Conservation (phyloP, 2,113 vertebrate species). For the Abramis brama region DNA sequence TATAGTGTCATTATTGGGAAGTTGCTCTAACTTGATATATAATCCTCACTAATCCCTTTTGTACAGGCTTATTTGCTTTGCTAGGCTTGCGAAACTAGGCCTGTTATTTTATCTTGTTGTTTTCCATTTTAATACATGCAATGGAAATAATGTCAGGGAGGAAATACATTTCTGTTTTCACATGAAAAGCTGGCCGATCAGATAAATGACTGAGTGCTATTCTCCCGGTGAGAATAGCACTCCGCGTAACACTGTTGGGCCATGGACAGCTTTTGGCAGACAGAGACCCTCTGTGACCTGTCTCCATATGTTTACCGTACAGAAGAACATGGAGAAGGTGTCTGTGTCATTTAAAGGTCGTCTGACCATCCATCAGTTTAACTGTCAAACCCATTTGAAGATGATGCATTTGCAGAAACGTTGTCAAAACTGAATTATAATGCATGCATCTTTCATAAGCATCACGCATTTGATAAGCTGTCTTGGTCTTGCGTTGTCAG, state of each 20-base stretch:
- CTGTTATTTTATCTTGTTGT: conserved; percentile 17
- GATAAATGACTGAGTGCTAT: conserved; percentile 1
- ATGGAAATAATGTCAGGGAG: conserved; percentile 12
- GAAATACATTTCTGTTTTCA: conserved; percentile 34
- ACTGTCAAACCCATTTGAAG: not conserved
- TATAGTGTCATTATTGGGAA: conserved; percentile 66
- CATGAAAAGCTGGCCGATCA: conserved; percentile 14
- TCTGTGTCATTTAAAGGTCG: not conserved
- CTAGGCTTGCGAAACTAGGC: conserved; percentile 3
- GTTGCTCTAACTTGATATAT: conserved; percentile 71
- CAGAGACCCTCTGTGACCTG: conserved; percentile 11
- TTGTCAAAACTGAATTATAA: conserved; percentile 11
- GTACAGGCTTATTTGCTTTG: conserved; percentile 22
- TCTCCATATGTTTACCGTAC: conserved; percentile 22
- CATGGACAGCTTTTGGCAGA: conserved; percentile 27
- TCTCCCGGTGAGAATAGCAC: conserved; percentile 51
- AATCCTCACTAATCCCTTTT: conserved; percentile 71
- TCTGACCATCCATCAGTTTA: not conserved
- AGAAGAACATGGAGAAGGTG: conserved; percentile 6
- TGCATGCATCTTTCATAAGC: not conserved
- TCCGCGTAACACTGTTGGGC: not conserved
- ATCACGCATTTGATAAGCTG: not conserved
- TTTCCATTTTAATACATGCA: not conserved
- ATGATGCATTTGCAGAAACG: not conserved
- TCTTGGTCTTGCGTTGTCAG: conserved; percentile 61